Evolutionary conservation across 2,888 invertebrate genomes (phyloP).

Genomic region (Cecidostiba fungosa): DNA sequence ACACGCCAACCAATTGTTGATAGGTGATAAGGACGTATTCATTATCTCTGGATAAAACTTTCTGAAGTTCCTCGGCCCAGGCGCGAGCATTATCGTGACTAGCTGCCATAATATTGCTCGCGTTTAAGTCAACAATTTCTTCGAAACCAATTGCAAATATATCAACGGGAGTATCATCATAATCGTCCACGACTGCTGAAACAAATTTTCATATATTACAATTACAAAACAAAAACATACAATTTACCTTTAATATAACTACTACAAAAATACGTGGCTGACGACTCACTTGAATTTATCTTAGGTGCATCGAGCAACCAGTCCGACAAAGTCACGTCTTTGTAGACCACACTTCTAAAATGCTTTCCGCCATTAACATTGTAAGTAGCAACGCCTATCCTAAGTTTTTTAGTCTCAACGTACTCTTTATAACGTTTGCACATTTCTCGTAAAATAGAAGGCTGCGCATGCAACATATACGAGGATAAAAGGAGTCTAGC

Average conservation of each 20-base stretch:
- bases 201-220: constrained; percentile 41
- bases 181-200: constrained; percentile 75
- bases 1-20: constrained; percentile 98
- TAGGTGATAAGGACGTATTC: constrained; percentile 95
- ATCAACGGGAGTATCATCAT: constrained; percentile 88
- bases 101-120: constrained; percentile 98
- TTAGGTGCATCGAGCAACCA: constrained; percentile 92
- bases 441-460: constrained; percentile 91
- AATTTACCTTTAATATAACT: neutral
- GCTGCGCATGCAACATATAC: constrained; percentile 93
- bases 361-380: constrained; percentile 99
- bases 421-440: constrained; percentile 92
- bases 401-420: constrained; percentile 85
- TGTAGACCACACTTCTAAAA: constrained; percentile 97
- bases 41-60: constrained; percentile 92
- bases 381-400: constrained; percentile 96
- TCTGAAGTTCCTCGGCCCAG: constrained; percentile 97
- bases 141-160: constrained; percentile 99
- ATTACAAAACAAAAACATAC: neutral
- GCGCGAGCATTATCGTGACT: constrained; percentile 95
- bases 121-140: constrained; percentile 99
- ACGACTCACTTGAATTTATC: constrained; percentile 73
- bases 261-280: neutral
- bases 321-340: constrained; percentile 91
- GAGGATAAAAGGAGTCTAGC: constrained; percentile 93